Evolutionary conservation across 2,113 vertebrate species (phyloP).

Genomic region (Prinia subflava): DNA sequence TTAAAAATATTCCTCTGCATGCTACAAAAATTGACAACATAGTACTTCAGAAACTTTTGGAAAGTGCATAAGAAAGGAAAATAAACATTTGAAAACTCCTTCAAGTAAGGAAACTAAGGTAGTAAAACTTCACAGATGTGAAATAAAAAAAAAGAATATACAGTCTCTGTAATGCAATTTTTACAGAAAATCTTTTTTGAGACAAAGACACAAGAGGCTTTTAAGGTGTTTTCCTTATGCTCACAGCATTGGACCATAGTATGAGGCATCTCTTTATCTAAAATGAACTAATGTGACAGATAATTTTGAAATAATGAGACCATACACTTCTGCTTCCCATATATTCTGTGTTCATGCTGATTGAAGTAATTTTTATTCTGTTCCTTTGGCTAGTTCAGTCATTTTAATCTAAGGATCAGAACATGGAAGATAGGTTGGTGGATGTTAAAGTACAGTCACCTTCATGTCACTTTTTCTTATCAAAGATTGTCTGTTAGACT

Average conservation of each 20-base stretch:
- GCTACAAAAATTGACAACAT: background rate
- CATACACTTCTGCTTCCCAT: background rate
- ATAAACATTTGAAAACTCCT: background rate
- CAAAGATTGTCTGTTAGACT: background rate
- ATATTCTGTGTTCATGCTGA: background rate
- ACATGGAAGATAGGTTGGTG: background rate
- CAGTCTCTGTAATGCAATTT: background rate
- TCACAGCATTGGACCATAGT: background rate
- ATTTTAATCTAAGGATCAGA: background rate
- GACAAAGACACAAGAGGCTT: background rate
- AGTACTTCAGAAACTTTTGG: background rate
- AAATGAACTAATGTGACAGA: background rate
- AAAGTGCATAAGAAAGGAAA: background rate
- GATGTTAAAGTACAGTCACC: background rate
- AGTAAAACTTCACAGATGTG: background rate
- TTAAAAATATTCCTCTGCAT: background rate
- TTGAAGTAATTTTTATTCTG: background rate
- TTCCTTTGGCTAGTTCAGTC: background rate
- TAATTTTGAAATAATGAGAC: background rate
- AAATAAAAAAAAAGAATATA: background rate
- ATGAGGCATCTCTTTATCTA: background rate
- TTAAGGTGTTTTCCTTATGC: background rate
- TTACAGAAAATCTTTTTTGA: background rate
- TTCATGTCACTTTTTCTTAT: background rate
- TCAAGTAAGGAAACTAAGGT: background rate